Evolutionary conservation across 2,888 invertebrate genomes (phyloP).

Genomic region (Piscicola geometra): DNA sequence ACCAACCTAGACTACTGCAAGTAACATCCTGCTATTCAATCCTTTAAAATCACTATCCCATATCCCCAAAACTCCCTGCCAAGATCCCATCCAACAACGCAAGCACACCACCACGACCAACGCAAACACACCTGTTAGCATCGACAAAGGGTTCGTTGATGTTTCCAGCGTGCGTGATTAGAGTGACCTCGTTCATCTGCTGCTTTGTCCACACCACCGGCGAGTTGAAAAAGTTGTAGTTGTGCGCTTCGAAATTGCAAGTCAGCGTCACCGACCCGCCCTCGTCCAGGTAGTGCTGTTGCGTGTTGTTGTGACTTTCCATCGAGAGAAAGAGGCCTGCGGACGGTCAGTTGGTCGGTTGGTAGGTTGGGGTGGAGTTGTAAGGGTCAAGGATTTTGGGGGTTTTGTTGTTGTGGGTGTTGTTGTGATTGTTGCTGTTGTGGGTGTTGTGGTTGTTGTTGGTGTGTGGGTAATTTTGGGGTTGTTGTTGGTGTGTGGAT

Average conservation of each 20-base stretch:
- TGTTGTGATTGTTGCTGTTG: too few relatives aligned
- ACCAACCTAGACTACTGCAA: too few relatives aligned
- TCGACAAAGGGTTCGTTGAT: constrained; percentile 40
- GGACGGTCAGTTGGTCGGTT: background rate
- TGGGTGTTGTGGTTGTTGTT: too few relatives aligned
- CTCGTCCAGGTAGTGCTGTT: constrained; percentile 30
- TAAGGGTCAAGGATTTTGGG: too few relatives aligned
- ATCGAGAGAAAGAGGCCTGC: constrained; percentile 33
- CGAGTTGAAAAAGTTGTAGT: constrained; percentile 37
- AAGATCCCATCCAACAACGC: background rate
- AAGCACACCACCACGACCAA: background rate
- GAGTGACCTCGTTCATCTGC: constrained; percentile 38
- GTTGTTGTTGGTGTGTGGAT: too few relatives aligned
- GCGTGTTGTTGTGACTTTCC: constrained; percentile 33
- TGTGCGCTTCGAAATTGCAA: constrained; percentile 35
- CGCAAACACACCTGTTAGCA: constrained; percentile 38
- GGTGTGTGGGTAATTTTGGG: too few relatives aligned
- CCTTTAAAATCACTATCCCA: background rate
- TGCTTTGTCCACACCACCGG: constrained; percentile 41
- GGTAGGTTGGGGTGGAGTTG: background rate
- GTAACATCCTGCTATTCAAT: background rate
- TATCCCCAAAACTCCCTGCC: background rate
- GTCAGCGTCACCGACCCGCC: constrained; percentile 33
- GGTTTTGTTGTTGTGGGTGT: too few relatives aligned
- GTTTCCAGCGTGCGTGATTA: constrained; percentile 40